Base-by-base conservation (phyloP, 2,888 invertebrate genomes). In the Papilio protenor region DNA sequence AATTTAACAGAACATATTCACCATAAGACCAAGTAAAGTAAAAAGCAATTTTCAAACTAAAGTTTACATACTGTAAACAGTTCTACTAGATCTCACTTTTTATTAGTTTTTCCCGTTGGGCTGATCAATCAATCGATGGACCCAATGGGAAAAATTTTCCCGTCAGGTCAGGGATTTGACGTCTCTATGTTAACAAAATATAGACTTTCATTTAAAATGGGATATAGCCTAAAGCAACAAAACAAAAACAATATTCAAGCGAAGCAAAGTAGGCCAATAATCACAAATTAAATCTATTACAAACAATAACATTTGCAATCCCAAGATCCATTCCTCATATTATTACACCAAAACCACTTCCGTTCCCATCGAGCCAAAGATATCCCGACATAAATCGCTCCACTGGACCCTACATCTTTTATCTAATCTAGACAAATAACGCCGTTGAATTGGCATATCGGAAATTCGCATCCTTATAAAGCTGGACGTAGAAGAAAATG, bases 401-500 rank as follows among this genome's bases (percentile, higher is more conserved):
- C 33, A 52, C 52, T 76, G 45, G 78, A 76, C 78, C 76, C 78
- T 73, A 79, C 78, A 87, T 86, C 86, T 87, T 86, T 88, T 88
- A 90, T 90, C 90, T 89, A 87, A 91, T 91, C 91, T 90, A 84
- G 87, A 88, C 89, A 90, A 92, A 92, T 91, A 91, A 89, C 89
- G 85, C 85, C 86, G 84, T 84, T 81, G 82, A 85, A 85, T 88
- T 86, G 85, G 89, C 88, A 86, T 86, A 86, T 89, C 84, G 87
- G 88, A 83, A 90, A 87, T 86, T 85, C 84, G 81, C 76, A 73
- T 79, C 74, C 71, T 59, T 59, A 64, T 61, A 64, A 21, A 52
- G 52, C 52, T 6, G n/a, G 23, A 27, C 40, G 18, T 5, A 59
- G 12, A 11, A n/a, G 1, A 75, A 64, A 57, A 64, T 74, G 33